Percentiles rank a stretch among this genome's conserved stretches.
These are phyloP conservation scores for Garrulus glandarius DNA, from an alignment of 2,797 vertebrate species.

Conservation along the genomic window DNA sequence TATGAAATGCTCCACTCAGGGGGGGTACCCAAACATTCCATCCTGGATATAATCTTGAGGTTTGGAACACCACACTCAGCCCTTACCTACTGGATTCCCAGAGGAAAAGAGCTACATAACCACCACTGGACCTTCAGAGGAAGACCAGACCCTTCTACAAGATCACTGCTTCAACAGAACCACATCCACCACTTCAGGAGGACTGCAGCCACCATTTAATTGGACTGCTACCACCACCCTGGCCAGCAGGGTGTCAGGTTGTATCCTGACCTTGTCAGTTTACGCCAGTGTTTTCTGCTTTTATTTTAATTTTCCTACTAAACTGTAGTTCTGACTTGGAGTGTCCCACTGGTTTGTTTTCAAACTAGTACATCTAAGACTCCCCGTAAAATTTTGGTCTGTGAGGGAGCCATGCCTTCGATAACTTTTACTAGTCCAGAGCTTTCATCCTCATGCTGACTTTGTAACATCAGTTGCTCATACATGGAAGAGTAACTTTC, in stretches of 20 bases:
- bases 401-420: not conserved
- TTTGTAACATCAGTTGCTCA: not conserved
- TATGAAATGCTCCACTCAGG: not conserved
- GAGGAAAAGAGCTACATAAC: not conserved
- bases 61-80: not conserved
- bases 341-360: not conserved
- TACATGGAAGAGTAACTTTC: not conserved
- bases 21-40: not conserved
- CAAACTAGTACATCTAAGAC: not conserved
- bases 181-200: not conserved
- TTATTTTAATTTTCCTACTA: not conserved
- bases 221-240: not conserved
- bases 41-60: not conserved
- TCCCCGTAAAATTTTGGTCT: not conserved
- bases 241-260: not conserved
- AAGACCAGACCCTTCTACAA: not conserved
- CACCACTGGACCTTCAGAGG: not conserved
- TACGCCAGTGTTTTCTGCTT: not conserved
- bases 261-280: not conserved
- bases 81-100: not conserved
- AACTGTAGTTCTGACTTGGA: not conserved
- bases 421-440: not conserved
- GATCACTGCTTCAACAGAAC: not conserved
- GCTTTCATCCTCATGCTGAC: not conserved
- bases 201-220: not conserved